phyloP scores from a whole-genome alignment of 1,140 invertebrate genomes.

The Leguminivora glycinivorella region DNA sequence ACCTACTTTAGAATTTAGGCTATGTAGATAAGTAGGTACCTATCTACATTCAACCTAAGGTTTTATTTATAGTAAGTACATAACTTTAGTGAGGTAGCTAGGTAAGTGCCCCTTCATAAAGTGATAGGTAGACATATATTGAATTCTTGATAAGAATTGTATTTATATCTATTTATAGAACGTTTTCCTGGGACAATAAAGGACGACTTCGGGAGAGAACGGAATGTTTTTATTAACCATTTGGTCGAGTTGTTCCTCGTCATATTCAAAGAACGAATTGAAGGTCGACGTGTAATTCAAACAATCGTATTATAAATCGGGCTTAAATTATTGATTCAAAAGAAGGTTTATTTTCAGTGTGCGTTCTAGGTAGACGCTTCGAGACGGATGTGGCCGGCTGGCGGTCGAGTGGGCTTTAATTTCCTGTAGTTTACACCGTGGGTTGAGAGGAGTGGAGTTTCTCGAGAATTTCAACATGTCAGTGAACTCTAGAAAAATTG shows the following conservation, averaged over 20 bases:
- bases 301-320: conserved; percentile 6
- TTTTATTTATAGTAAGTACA: no score
- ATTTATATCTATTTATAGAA: neutral
- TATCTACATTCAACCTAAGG: no score
- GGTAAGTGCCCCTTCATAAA: no score
- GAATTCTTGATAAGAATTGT: no score
- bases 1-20: no score
- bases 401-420: conserved; percentile 23
- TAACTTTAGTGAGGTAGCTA: no score
- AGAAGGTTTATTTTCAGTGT: conserved; percentile 21
- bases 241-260: conserved; percentile 15
- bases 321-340: conserved; percentile 24
- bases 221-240: conserved; percentile 27
- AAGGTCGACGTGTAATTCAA: conserved; percentile 16
- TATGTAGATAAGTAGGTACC: no score
- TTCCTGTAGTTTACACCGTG: conserved; percentile 17
- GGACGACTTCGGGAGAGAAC: neutral
- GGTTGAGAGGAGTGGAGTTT: neutral
- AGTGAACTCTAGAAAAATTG: conserved; percentile 6
- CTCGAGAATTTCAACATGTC: conserved; percentile 12
- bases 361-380: conserved; percentile 11
- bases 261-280: conserved; percentile 16
- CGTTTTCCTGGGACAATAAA: neutral
- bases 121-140: no score
- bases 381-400: conserved; percentile 24